Base-by-base conservation (phyloP, 2,888 invertebrate species). In the Pinctada fucata region DNA sequence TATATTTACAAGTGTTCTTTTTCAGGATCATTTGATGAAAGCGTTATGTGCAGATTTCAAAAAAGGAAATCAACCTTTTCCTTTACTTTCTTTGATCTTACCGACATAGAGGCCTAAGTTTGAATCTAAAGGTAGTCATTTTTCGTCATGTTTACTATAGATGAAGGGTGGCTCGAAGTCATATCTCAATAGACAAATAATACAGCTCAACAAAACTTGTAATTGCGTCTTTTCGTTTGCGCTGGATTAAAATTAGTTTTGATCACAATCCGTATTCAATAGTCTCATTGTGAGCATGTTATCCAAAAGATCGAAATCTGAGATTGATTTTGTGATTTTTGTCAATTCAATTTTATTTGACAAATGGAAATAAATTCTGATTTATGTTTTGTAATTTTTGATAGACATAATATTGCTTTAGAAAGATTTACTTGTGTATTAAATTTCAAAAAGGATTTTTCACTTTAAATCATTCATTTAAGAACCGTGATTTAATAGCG, bases 251-350 rank as follows among this genome's bases (percentile, higher is more conserved):
- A 58, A 58, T 58, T 58, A 58, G 6, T 10, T 58, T 58, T 58
- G 6, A 58, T 58, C 58, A 58, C 58, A 58, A 10, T 58, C 13
- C 58, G 58, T 6, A 58, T 58, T 58, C 58, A 58, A 58, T 10
- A 58, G 58, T 6, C 58, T 13, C 58, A 58, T 58, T 58, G 58
- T 58, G 13, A 10, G 31, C 58, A 10, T 13, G 6, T 10, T 58
- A 13, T 58, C 6, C 58, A 13, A 58, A 6, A 10, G 58, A 58
- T 10, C 58, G 58, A 58, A 58, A 58, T 58, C 13, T 6, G 58
- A 58, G 58, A 58, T 58, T 58, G 58, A 58, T 58, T 58, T 58
- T 58, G 58, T 58, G 58, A 58, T 58, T 58, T 58, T 58, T 58
- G 58, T 58, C 58, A 58, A 58, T 58, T 13, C 58, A 13, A 58